Base-by-base conservation (phyloP, 2,888 invertebrate genomes). In the Synanthedon tipuliformis region DNA sequence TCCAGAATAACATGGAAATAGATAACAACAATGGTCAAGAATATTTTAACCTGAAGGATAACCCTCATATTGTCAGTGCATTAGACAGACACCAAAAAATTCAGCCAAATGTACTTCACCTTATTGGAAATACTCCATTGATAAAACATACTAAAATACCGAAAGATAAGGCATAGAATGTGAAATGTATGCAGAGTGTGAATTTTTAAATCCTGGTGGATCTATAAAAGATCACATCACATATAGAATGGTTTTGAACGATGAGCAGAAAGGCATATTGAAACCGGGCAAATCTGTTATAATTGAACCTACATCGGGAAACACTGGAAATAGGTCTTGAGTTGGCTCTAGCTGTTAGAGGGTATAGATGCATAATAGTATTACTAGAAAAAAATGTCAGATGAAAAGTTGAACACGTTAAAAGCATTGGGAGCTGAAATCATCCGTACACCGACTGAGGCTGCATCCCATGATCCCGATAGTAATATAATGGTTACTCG, bases 351-450 rank as follows among this genome's bases (percentile, higher is more conserved):
- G 98, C 98, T 50, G 96, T 97, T 3, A 83, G 69, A 79, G 88
- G 98, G 8, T 99, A 99, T 84, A 92, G 94, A 61, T 98, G 98
- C 80, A 93, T 99, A 53, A 98, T 99, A 72, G 97, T 99, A 0
- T 94, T 99, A 93, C 99, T 99, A 1, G 96, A 98, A 75, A 99
- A n/a, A 99, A 88, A 99, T 99, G 99, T 98, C 98, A 40, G 94
- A 95, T 73, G 99, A 99, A 79, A 99, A 99, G 86, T 97, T 97
- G 3, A 93, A 95, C 68, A 93, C 96, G 0, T 78, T 99, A 57
- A 89, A 91, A 64, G 95, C 95, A 0, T 88, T 99, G 40, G 99
- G 99, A 1, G 98, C 99, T 1, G 94, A 98, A 86, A 96, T 99
- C 57, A 92, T 99, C 11, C 90, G 99, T 45, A 98, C 99, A 0